Evolutionary conservation across 37 sponge, comb jelly and placozoan genomes (phyloP), one percentile per base, ranked within the genome.

Genomic region (Crambe crambe): DNA sequence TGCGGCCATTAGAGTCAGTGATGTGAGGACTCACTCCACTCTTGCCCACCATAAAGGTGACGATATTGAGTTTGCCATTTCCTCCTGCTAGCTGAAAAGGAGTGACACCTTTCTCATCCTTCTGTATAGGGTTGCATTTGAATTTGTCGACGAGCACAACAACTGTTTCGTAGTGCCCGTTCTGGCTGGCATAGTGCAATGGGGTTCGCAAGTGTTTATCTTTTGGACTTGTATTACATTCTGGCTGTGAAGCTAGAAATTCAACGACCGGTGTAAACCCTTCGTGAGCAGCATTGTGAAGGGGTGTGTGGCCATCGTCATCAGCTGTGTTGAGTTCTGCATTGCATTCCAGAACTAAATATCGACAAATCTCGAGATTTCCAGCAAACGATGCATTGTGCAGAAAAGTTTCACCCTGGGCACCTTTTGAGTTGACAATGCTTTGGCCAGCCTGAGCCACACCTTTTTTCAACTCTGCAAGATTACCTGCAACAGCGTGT

Each of bases 231-330:
- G 26, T 15, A 61, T 73, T 38, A 36, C 41, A 40, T 1, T 70
- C 77, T 26, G 63, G 73, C 41, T 65, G 76, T 42, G 43, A n/a
- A 30, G 42, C 69, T 12, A 84, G 71, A 35, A 75, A 84, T 37
- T 44, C 21, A 30, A 84, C 23, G 5, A 84, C 39, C 2, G 42
- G 38, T 12, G 36, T 51, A 18, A 67, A 51, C 0, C 85, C 85
- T 37, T 84, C 77, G 31, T 84, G 70, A 29, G 77, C 76, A 58
- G 77, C 85, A 84, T 75, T 76, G 71, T 76, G 77, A n/a, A 84
- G 20, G 38, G 85, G 77, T 2, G 77, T 76, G 62, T 76, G 77
- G 4, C 85, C 85, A 8, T 57, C 71, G 0, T 69, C 71, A 68
- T 84, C 85, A 17, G 2, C 1, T 12, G 10, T 32, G n/a, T 30